Conservation (phyloP, 2,888 invertebrate genomes). For the Crepidodera aurea region DNA sequence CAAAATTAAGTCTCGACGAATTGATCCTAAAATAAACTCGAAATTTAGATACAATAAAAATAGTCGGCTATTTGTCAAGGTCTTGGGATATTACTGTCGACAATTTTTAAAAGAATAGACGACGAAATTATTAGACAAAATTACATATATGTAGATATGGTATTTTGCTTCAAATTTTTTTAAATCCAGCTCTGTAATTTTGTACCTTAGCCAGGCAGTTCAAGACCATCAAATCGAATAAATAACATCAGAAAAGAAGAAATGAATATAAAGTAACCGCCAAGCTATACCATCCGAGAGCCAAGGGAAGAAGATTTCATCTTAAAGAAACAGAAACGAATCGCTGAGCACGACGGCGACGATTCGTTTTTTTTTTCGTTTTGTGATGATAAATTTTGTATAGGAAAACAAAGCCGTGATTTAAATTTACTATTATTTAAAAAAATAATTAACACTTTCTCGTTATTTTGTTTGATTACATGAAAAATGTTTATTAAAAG, state of each 20-base stretch:
- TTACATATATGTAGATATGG: no score
- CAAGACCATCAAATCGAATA: slow-evolving; percentile 37
- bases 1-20: no score
- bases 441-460: no score
- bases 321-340: slow-evolving; percentile 15
- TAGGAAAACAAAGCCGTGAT: not conserved
- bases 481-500: no score
- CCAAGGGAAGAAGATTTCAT: slow-evolving; percentile 34
- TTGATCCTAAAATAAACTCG: no score
- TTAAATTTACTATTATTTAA: no score
- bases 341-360: not conserved
- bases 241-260: slow-evolving; percentile 35
- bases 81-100: no score
- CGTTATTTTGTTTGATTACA: no score
- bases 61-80: no score
- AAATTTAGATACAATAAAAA: no score
- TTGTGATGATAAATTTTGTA: not conserved
- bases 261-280: slow-evolving; percentile 41
- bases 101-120: no score
- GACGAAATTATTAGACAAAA: no score
- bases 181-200: slow-evolving; percentile 3
- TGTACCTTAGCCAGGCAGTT: slow-evolving; percentile 4
- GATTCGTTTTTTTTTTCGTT: not conserved
- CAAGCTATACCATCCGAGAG: slow-evolving; percentile 15
- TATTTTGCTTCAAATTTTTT: not conserved